Evolutionary conservation across 35 echinoderm and acorn worm species (phyloP).

Genomic region (Patiria miniata): DNA sequence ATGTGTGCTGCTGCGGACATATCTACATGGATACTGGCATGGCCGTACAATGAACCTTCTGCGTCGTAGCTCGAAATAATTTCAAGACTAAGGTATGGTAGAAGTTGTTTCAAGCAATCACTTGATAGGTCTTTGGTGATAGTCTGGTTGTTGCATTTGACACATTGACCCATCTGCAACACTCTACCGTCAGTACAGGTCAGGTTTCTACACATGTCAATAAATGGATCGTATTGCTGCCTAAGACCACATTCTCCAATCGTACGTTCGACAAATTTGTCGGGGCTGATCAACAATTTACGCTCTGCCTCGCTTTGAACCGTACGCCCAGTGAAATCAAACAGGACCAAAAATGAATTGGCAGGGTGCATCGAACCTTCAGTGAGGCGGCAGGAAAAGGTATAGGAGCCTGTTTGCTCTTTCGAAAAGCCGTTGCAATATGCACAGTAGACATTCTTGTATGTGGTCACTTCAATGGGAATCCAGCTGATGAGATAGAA

Average conservation of each 20-base stretch:
- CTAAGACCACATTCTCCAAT: neutral
- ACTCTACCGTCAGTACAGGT: neutral
- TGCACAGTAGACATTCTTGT: neutral
- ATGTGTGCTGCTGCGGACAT: neutral
- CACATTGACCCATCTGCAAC: neutral
- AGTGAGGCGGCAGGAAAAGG: neutral
- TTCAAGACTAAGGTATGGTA: neutral
- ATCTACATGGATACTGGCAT: neutral
- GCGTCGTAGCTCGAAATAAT: too few species aligned
- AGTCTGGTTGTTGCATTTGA: neutral
- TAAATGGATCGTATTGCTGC: neutral
- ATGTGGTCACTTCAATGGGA: neutral
- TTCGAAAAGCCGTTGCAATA: neutral
- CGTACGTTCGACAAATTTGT: neutral
- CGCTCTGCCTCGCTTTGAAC: neutral
- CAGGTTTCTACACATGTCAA: neutral
- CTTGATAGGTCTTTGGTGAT: neutral
- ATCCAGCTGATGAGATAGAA: neutral
- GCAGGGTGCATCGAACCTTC: neutral
- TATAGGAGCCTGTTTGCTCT: neutral
- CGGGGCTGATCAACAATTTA: neutral
- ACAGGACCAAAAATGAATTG: neutral
- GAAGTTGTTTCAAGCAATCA: neutral
- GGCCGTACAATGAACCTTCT: neutral
- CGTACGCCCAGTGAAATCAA: neutral